Evolutionary conservation across 2,888 invertebrate species (phyloP).

Genomic region (Rhyacophila evoluta): DNA sequence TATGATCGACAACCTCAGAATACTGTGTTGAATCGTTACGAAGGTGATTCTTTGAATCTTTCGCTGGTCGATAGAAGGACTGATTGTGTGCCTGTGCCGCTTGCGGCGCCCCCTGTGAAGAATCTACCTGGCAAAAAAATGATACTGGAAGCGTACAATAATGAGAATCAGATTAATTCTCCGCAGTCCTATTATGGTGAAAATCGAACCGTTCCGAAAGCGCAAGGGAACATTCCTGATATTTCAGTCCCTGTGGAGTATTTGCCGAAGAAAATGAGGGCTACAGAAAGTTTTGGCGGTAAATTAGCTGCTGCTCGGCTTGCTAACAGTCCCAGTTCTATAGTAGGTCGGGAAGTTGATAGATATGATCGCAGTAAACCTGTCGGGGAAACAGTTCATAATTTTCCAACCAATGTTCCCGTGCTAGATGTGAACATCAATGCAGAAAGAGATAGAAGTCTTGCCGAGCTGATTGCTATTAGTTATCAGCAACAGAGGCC

Average conservation of each 20-base stretch:
- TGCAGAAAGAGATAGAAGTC: neutral
- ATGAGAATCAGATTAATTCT: slow-evolving; percentile 62
- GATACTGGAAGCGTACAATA: slow-evolving; percentile 68
- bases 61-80: slow-evolving; percentile 60
- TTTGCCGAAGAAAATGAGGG: slow-evolving; percentile 69
- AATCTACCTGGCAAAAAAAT: slow-evolving; percentile 66
- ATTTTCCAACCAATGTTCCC: neutral
- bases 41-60: slow-evolving; percentile 59
- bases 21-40: neutral
- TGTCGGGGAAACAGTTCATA: neutral
- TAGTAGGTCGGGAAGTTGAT: slow-evolving; percentile 55
- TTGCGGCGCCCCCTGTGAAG: slow-evolving; percentile 59
- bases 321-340: slow-evolving; percentile 55
- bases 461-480: neutral
- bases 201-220: slow-evolving; percentile 44
- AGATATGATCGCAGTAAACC: neutral
- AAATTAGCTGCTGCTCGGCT: slow-evolving; percentile 62
- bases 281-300: slow-evolving; percentile 67
- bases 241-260: slow-evolving; percentile 60
- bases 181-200: slow-evolving; percentile 57
- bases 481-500: neutral
- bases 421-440: neutral
- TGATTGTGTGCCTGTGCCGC: slow-evolving; percentile 64
- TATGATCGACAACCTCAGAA: neutral
- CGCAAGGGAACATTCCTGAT: slow-evolving; percentile 41